Evolutionary conservation across 2,113 vertebrate species (phyloP).

Genomic region (Pseudopipra pipra): DNA sequence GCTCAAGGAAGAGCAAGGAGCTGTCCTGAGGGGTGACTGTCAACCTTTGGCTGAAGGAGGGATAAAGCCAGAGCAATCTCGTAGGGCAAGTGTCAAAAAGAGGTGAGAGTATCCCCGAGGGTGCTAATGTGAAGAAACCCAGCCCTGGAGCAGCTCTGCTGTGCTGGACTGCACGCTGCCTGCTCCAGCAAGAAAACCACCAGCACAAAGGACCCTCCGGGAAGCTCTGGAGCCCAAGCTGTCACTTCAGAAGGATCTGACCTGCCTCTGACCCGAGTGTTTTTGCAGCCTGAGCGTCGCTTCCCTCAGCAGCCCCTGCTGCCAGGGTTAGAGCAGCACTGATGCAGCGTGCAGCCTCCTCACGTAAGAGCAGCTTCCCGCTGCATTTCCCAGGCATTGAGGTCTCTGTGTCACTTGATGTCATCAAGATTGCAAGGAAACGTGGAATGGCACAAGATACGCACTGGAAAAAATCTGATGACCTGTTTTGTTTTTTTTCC

Average conservation of each 20-base stretch:
- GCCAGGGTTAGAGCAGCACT: background rate
- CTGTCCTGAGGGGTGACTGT: background rate
- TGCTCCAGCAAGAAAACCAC: background rate
- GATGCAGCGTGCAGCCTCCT: background rate
- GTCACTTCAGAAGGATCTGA: constrained; percentile 5
- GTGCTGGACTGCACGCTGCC: background rate
- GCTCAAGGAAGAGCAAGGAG: background rate
- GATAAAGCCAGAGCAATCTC: background rate
- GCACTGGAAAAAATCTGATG: background rate
- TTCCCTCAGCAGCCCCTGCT: background rate
- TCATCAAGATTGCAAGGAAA: constrained; percentile 13
- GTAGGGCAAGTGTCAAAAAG: background rate
- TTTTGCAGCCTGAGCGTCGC: background rate
- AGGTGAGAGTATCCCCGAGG: background rate
- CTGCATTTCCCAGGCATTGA: constrained; percentile 16
- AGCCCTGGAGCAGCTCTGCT: accelerated
- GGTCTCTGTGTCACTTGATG: background rate
- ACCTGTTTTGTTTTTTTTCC: background rate
- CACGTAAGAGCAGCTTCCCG: background rate
- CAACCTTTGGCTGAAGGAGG: background rate
- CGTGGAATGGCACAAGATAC: background rate
- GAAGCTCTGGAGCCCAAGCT: background rate
- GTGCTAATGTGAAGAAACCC: background rate
- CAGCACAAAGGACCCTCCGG: background rate
- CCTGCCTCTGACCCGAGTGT: constrained; percentile 10